Percentiles rank a stretch among this genome's conserved stretches.
Conservation (phyloP, 2,888 invertebrate species). For the Synergus itoensis region DNA sequence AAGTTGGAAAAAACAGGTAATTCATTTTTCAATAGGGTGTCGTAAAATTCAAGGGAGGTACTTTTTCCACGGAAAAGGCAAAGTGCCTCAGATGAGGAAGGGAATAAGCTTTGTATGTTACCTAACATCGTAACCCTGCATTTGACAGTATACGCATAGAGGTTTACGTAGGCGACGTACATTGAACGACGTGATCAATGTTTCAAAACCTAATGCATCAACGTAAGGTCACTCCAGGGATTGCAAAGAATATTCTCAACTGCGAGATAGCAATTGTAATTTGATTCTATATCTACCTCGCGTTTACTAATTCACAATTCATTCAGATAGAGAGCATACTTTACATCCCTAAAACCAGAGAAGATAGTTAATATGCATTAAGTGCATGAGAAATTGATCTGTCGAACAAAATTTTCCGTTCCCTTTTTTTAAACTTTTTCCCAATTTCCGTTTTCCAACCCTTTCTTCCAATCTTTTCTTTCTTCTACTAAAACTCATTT, state of each 20-base stretch:
- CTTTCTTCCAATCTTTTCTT: no score
- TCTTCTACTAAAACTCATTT: background rate
- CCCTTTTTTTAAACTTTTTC: no score
- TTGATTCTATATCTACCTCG: background rate
- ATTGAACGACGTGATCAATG: slow-evolving; percentile 48
- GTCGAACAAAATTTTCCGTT: no score
- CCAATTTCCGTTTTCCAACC: no score
- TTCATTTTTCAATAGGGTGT: slow-evolving; percentile 32
- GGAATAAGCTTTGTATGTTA: slow-evolving; percentile 28
- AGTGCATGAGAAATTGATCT: no score
- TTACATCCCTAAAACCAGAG: no score
- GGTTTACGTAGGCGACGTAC: slow-evolving; percentile 20
- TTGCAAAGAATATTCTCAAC: slow-evolving; percentile 17
- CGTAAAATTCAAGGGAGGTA: slow-evolving; percentile 29
- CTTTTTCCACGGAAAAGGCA: slow-evolving; percentile 13
- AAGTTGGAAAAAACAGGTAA: slow-evolving; percentile 6
- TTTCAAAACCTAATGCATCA: slow-evolving; percentile 43
- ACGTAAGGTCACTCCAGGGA: slow-evolving; percentile 43
- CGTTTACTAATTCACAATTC: no score
- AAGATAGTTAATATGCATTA: no score
- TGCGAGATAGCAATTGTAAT: slow-evolving; percentile 7
- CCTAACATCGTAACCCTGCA: slow-evolving; percentile 31
- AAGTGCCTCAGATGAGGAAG: slow-evolving; percentile 16
- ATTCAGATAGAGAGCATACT: no score
- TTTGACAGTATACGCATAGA: slow-evolving; percentile 16